Conservation (phyloP, 2,888 invertebrate genomes). For the Xylota segnis region DNA sequence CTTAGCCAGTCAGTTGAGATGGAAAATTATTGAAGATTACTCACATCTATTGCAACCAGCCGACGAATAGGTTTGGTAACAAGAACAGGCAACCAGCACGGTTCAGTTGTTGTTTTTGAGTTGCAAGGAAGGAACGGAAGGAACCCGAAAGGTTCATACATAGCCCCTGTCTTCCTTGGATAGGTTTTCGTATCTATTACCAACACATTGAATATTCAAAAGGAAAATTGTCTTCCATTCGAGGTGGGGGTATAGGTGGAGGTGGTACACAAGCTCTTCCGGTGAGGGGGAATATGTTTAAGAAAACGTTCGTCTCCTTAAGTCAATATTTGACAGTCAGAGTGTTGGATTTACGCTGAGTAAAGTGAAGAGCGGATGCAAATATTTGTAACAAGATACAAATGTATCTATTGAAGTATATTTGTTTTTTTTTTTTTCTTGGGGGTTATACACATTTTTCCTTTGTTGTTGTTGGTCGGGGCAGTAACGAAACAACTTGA, state of each 20-base stretch:
- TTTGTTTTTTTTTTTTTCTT: slow-evolving; percentile 15
- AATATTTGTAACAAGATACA: slow-evolving; percentile 65
- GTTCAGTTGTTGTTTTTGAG: slow-evolving; percentile 35
- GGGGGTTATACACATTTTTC: slow-evolving; percentile 15
- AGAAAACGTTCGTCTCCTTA: slow-evolving; percentile 23
- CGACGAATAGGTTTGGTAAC: slow-evolving; percentile 26
- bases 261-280: slow-evolving; percentile 55
- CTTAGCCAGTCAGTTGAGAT: slow-evolving; percentile 2
- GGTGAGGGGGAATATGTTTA: slow-evolving; percentile 11
- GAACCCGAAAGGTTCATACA: slow-evolving; percentile 29
- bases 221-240: neutral
- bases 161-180: neutral
- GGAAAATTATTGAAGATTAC: slow-evolving; percentile 13
- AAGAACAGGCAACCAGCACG: slow-evolving; percentile 24
- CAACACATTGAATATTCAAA: slow-evolving; percentile 5
- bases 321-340: slow-evolving; percentile 53
- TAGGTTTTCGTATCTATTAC: slow-evolving; percentile 9
- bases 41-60: slow-evolving; percentile 1
- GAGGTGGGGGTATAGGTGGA: slow-evolving; percentile 1
- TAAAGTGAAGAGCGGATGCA: slow-evolving; percentile 35
- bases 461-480: neutral
- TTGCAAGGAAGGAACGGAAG: neutral
- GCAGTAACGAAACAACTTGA: neutral
- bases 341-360: neutral
- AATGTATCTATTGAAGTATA: slow-evolving; percentile 31